Conservation (phyloP, 2,888 invertebrate species). For the Eupsilia transversa region DNA sequence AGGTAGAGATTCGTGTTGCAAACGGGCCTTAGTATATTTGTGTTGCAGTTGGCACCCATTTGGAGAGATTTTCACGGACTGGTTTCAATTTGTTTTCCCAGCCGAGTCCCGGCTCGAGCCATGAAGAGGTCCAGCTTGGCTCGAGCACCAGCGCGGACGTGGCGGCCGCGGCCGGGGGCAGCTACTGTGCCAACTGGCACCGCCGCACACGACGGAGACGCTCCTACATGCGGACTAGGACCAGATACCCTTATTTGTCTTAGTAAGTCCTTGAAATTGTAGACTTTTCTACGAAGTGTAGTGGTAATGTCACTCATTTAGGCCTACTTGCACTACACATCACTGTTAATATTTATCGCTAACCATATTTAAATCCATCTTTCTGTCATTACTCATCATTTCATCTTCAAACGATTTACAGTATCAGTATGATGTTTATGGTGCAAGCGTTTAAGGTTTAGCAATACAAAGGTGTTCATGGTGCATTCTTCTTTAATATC, state of each 20-base stretch:
- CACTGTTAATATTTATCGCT: neutral
- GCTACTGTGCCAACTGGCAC: conserved; percentile 60
- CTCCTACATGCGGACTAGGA: conserved; percentile 39
- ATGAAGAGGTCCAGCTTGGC: conserved; percentile 37
- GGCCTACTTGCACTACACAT: neutral
- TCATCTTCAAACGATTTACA: neutral
- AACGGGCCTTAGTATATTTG: neutral
- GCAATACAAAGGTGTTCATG: neutral
- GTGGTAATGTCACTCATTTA: neutral
- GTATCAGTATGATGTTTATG: neutral
- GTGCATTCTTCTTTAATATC: neutral
- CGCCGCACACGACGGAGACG: conserved; percentile 61
- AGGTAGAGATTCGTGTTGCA: neutral
- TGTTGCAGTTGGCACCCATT: neutral
- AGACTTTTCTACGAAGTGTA: neutral
- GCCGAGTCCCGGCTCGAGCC: conserved; percentile 43
- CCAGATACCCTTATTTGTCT: conserved; percentile 72
- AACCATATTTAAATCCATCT: neutral
- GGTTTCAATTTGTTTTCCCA: neutral
- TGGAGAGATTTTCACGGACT: neutral
- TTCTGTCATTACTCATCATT: neutral
- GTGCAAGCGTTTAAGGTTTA: neutral
- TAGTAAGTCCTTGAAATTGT: conserved; percentile 55
- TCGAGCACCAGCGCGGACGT: conserved; percentile 64
- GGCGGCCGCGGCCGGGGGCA: conserved; percentile 40